These are phyloP conservation scores for Drosophila bunnanda DNA, from an alignment of 2,888 invertebrate species.

Conservation along the genomic window DNA sequence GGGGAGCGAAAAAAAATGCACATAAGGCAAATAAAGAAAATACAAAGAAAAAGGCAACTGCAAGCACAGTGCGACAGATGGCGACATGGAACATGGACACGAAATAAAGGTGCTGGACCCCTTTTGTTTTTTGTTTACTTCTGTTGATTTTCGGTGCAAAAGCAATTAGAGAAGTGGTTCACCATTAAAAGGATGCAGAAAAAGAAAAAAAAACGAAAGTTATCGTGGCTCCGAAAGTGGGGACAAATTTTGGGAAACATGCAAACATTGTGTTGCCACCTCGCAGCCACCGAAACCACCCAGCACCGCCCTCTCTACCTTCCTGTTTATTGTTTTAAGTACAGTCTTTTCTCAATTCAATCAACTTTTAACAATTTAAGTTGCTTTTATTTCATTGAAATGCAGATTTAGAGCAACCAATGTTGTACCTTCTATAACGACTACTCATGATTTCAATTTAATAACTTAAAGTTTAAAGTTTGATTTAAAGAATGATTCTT, in stretches of 20 bases:
- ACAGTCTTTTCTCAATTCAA: background rate
- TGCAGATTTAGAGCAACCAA: too few relatives aligned
- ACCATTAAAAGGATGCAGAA: slow-evolving; percentile 11
- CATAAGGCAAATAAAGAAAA: slow-evolving; percentile 3
- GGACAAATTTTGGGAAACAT: slow-evolving; percentile 72
- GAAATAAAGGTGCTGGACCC: slow-evolving; percentile 28
- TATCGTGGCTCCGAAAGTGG: slow-evolving; percentile 52
- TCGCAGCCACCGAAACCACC: slow-evolving; percentile 13
- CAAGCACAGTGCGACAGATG: slow-evolving; percentile 53
- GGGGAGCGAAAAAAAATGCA: slow-evolving; percentile 5
- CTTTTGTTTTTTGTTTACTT: slow-evolving; percentile 17
- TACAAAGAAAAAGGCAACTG: slow-evolving; percentile 31
- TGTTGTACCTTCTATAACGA: too few relatives aligned
- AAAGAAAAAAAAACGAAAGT: slow-evolving; percentile 62
- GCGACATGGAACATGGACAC: slow-evolving; percentile 63
- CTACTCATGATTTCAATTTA: too few relatives aligned
- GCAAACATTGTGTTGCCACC: slow-evolving; percentile 55
- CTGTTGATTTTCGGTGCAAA: slow-evolving; percentile 23
- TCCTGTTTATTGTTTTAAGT: background rate
- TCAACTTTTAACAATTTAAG: too few relatives aligned
- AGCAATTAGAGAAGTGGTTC: slow-evolving; percentile 76
- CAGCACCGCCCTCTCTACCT: slow-evolving; percentile 14
- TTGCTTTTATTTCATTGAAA: too few relatives aligned
- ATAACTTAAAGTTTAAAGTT: too few relatives aligned
- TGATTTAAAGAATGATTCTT: too few relatives aligned